phyloP scores from a whole-genome alignment of 1,140 invertebrate genomes.

The Zaprionus kolodkinae region DNA sequence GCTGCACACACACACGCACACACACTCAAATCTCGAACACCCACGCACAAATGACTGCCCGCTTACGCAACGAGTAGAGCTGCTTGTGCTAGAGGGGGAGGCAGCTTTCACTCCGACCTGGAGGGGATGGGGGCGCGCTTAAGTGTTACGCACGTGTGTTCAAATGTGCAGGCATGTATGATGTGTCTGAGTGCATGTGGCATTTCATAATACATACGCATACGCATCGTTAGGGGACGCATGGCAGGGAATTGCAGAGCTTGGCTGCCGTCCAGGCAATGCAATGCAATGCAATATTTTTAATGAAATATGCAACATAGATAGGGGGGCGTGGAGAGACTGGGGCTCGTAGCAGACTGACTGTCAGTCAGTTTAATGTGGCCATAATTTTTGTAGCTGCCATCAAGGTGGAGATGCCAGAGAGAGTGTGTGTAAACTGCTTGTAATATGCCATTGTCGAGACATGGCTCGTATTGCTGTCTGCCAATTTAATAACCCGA shows the following conservation, averaged over 20 bases:
- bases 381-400: slow-evolving; percentile 48
- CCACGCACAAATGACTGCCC: slow-evolving; percentile 65
- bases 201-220: slow-evolving; percentile 54
- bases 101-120: slow-evolving; percentile 46
- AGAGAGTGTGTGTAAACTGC: slow-evolving; percentile 46
- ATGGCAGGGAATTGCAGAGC: slow-evolving; percentile 22
- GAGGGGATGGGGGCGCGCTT: slow-evolving; percentile 17
- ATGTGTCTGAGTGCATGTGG: slow-evolving; percentile 37
- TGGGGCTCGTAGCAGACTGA: neutral
- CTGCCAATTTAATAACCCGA: slow-evolving; percentile 69
- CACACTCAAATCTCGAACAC: slow-evolving; percentile 59
- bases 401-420: neutral
- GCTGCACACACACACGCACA: slow-evolving; percentile 21
- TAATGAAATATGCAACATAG: slow-evolving; percentile 76
- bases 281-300: slow-evolving; percentile 68
- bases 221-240: slow-evolving; percentile 24
- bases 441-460: slow-evolving; percentile 69
- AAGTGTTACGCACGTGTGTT: slow-evolving; percentile 74
- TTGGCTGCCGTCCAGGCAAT: slow-evolving; percentile 23
- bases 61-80: slow-evolving; percentile 52
- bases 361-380: slow-evolving; percentile 27
- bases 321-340: neutral
- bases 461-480: slow-evolving; percentile 45
- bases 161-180: slow-evolving; percentile 41
- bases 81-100: slow-evolving; percentile 2